Base-by-base conservation (phyloP, 2,888 invertebrate genomes). In the Macropis europaea region DNA sequence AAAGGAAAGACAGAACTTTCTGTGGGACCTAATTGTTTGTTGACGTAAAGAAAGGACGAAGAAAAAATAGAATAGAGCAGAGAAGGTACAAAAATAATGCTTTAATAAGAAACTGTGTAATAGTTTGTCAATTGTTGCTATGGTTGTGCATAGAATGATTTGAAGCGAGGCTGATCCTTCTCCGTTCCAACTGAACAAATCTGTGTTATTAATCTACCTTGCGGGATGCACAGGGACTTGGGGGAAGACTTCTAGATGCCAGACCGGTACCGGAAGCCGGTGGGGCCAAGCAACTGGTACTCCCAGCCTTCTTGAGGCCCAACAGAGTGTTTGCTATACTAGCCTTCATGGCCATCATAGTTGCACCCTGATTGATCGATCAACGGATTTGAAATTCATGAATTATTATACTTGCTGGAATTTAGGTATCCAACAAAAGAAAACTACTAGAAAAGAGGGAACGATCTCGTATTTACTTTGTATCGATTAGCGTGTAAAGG, bases 251-350 rank as follows among this genome's bases (percentile, higher is more conserved):
- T 87, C 89, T 87, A 77, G 90, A 89, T 84, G 88, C 85, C 85
- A 87, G 81, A 84, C 87, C 87, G 73, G 82, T 83, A 79, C 87
- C 85, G 75, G 89, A 86, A 89, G 82, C 90, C 92, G 94, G 94
- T 85, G 94, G 93, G 48, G 93, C 92, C 77, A 95, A 90, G 88
- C 92, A 93, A 88, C 94, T 94, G 48, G 94, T 94, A 77, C 94
- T 94, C 87, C 94, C 94, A 59, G 94, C 94, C 79, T 95, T 91
- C 89, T 94, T 94, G 81, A 95, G 91, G 76, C 92, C 92, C 89
- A 92, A 90, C 40, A 89, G 85, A 71, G 90, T 90, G 84, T 89
- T 89, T 83, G 90, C 88, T 86, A 90, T 88, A 90, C 91, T 84
- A 88, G 90, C 90, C 86, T 87, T 90, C 87, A 90, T 77, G 79